A percentile compares a stretch with the other conserved stretches of the same genome.
These are phyloP conservation scores for Anguilla marmorata DNA, from an alignment of 2,797 vertebrate species.

Conservation along the genomic window DNA sequence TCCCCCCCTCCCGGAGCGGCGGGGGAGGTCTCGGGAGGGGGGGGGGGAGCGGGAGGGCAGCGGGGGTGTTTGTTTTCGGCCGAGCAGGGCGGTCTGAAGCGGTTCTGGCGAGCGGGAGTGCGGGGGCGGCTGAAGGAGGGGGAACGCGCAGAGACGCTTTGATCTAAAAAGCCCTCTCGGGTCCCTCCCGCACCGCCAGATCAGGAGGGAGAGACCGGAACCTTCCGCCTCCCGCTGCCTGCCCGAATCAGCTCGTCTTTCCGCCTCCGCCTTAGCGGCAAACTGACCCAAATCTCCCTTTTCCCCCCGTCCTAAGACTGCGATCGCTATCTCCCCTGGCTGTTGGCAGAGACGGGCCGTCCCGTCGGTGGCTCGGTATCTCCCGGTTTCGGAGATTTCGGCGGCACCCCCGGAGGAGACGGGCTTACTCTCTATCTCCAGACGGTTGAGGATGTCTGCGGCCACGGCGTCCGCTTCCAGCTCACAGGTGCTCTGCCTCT, in stretches of 20 bases:
- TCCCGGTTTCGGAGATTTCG: not conserved
- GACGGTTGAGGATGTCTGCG: slow-evolving; percentile 92
- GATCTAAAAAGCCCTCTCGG: slow-evolving; percentile 5
- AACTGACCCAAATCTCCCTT: not conserved
- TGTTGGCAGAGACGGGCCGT: not conserved
- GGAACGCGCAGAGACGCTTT: slow-evolving; percentile 21
- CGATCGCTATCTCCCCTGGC: not conserved
- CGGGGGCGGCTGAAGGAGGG: not conserved
- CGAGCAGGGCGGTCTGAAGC: slow-evolving; percentile 25
- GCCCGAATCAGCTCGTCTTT: not conserved
- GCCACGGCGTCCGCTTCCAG: slow-evolving; percentile 96
- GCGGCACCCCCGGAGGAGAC: slow-evolving; percentile 4
- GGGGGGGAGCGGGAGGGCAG: slow-evolving; percentile 17
- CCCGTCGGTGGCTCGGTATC: not conserved
- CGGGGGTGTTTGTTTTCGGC: slow-evolving; percentile 27
- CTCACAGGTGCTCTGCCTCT: slow-evolving; percentile 93
- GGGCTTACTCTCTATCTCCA: slow-evolving; percentile 89
- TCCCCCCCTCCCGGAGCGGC: slow-evolving; percentile 27
- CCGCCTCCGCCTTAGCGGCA: not conserved
- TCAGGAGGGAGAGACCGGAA: not conserved
- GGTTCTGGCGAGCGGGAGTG: slow-evolving; percentile 33
- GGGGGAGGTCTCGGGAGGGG: slow-evolving; percentile 2
- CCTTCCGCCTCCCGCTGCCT: slow-evolving; percentile 12
- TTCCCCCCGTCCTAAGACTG: not conserved
- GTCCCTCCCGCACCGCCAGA: not conserved